A percentile compares a stretch with the other conserved stretches of the same genome.
phyloP scores from a whole-genome alignment of 2,113 vertebrate genomes.

The Phaethon lepturus region DNA sequence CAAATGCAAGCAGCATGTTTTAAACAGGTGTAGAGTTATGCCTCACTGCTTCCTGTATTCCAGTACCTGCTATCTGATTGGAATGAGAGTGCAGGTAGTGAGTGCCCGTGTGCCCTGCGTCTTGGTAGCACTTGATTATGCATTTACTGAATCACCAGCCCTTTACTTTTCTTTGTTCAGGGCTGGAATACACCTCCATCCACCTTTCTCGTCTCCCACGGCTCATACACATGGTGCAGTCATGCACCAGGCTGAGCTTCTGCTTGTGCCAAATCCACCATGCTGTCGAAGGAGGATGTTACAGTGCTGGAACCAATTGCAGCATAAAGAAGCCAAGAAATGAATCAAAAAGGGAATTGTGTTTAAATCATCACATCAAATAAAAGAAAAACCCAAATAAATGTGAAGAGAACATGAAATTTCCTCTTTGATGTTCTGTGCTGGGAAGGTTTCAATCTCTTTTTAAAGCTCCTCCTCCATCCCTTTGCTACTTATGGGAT shows the following conservation, averaged over 20 bases:
- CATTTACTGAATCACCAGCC: not conserved
- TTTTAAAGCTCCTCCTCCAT: constrained; percentile 55
- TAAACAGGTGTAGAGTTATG: constrained; percentile 40
- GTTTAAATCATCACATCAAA: constrained; percentile 57
- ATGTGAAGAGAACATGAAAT: constrained; percentile 37
- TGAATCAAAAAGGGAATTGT: constrained; percentile 46
- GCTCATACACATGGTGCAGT: not conserved
- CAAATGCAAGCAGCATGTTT: not conserved
- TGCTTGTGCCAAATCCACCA: not conserved
- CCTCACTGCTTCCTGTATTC: constrained; percentile 33
- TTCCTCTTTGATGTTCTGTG: constrained; percentile 52
- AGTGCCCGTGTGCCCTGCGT: not conserved
- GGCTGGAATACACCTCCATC: not conserved
- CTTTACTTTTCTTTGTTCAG: constrained; percentile 14
- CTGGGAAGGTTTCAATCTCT: constrained; percentile 62
- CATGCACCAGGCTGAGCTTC: not conserved
- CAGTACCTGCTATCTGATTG: constrained; percentile 42
- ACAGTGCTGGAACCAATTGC: constrained; percentile 6
- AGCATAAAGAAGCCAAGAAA: constrained; percentile 41
- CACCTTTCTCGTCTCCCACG: not conserved
- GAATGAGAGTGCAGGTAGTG: constrained; percentile 4
- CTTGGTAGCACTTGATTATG: not conserved
- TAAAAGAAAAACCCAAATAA: constrained; percentile 14
- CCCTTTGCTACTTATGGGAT: constrained; percentile 65
- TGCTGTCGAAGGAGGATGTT: constrained; percentile 8